Conservation (phyloP, 1,140 invertebrate species). For the Stegodyphus mimosarum region DNA sequence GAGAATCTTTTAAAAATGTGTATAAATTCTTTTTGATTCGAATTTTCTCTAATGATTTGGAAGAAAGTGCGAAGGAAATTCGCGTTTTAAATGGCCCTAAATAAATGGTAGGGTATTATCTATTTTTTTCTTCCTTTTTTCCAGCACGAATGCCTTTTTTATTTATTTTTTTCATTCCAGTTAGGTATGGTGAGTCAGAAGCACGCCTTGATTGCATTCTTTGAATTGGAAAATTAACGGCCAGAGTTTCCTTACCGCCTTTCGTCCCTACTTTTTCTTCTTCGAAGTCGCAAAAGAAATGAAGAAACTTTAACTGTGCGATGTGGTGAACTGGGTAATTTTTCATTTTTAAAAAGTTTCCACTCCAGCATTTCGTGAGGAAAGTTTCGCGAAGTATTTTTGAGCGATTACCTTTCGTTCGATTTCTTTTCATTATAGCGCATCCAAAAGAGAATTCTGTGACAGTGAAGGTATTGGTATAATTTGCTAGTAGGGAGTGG, state of each 20-base stretch:
- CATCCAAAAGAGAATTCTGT: no score
- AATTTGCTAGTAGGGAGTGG: no score
- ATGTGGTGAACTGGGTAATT: no score
- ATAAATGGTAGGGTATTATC: not conserved
- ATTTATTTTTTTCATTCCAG: not conserved
- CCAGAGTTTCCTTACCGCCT: not conserved
- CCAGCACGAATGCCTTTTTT: not conserved
- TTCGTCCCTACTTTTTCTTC: no score
- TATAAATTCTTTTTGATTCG: conserved; percentile 38
- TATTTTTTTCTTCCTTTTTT: not conserved
- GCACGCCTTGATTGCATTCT: not conserved
- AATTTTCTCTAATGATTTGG: conserved; percentile 45
- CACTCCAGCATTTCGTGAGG: no score
- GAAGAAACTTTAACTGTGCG: no score
- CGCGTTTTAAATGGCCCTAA: conserved; percentile 30
- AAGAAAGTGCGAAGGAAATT: not conserved
- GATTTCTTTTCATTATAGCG: no score
- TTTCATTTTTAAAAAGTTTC: no score
- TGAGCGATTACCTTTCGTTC: no score
- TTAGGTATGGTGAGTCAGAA: not conserved
- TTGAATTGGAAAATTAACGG: not conserved
- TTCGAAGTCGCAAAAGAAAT: no score
- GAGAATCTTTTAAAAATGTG: conserved; percentile 11
- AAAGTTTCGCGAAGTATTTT: no score
- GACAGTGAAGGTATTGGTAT: no score